Conservation (phyloP, 2,888 invertebrate species). For the Pheosia gnoma region DNA sequence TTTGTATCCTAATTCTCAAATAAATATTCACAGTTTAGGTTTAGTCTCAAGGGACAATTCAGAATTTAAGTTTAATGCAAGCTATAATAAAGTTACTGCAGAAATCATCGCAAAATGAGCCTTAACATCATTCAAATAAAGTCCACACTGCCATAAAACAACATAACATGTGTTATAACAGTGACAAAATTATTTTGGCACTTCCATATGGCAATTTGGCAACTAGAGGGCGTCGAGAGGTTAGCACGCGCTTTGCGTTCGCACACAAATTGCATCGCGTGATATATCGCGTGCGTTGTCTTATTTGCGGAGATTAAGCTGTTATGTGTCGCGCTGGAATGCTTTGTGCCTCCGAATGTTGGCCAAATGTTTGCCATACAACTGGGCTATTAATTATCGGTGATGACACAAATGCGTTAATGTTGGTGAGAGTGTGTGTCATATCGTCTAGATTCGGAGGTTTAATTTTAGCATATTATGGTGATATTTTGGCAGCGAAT, state of each 20-base stretch:
- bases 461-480: not conserved
- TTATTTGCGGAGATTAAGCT: conserved; percentile 57
- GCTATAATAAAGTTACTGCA: not conserved
- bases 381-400: conserved; percentile 13
- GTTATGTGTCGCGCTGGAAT: conserved; percentile 44
- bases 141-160: conserved; percentile 20
- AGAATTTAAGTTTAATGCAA: not conserved
- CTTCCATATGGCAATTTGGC: conserved; percentile 55
- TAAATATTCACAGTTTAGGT: not conserved
- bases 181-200: conserved; percentile 5
- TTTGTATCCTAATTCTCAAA: no score
- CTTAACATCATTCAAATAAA: not conserved
- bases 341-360: conserved; percentile 40
- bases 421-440: not conserved
- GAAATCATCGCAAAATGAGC: not conserved
- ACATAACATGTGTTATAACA: not conserved
- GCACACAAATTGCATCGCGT: conserved; percentile 46
- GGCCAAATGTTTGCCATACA: conserved; percentile 29
- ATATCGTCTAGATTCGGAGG: not conserved
- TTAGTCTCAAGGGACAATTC: not conserved
- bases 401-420: conserved; percentile 2
- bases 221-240: conserved; percentile 50
- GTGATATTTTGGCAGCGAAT: not conserved
- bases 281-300: conserved; percentile 52
- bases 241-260: conserved; percentile 47